Base-by-base conservation (phyloP, 2,888 invertebrate genomes). In the Spodoptera picta region DNA sequence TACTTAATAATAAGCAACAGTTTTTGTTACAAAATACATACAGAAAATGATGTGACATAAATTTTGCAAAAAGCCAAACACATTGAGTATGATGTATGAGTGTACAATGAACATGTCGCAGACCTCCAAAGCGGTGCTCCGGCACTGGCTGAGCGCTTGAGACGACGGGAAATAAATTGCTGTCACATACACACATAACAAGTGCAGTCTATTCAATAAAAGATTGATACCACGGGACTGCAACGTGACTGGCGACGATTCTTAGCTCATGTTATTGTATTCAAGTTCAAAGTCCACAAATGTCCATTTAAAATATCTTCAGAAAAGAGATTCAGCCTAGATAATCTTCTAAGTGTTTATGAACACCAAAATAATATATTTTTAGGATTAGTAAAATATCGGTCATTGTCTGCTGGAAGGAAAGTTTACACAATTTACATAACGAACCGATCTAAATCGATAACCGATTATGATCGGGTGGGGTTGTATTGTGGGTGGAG, bases 91-190 rank as follows among this genome's bases (percentile, higher is more conserved):
- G 81, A 82, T 80, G 74, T 71, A 82, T 79, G 79, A 76, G 65
- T 68, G 69, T 58, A 60, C 73, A 75, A 72, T 76, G 75, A 71
- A 70, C 73, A 64, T 81, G 75, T 80, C 77, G 70, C 72, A 82
- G 84, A 83, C 84, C 85, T 79, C 82, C 81, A 59, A 69, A 63
- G 62, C 68, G 77, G 47, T 65, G 44, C 66, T 41, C 50, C 65
- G 73, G 56, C 62, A 58, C 44, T 47, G 45, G 31, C 58, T 58
- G 57, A 51, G 75, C 69, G 66, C 75, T 75, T 76, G 79, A 80
- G 82, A 82, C 79, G 83, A 82, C 80, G 83, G 79, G 84, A 81
- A 83, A 90, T 88, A 91, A 90, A 91, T 90, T 89, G 83, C 83
- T 78, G 83, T 83, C 88, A 86, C 85, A 87, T 84, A 84, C 82